Conservation (phyloP, 2,797 vertebrate genomes). For the Stomatorhinus walkeri region DNA sequence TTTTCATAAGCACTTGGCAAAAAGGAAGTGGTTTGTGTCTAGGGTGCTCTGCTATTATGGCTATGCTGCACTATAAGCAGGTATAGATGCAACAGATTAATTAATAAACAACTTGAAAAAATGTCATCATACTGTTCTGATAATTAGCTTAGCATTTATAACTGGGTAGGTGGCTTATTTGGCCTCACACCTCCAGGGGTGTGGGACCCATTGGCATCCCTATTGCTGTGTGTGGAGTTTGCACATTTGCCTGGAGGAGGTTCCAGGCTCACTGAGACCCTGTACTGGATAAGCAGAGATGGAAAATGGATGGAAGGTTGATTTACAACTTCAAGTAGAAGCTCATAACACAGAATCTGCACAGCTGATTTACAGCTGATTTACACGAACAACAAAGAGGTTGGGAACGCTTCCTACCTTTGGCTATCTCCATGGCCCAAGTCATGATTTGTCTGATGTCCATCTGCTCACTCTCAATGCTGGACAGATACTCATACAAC, state of each 20-base stretch:
- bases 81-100: not conserved
- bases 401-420: constrained; percentile 64
- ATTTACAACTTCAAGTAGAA: not conserved
- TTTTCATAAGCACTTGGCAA: not conserved
- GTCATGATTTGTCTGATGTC: constrained; percentile 96
- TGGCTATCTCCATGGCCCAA: constrained; percentile 92
- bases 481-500: constrained; percentile 93
- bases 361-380: too few species aligned
- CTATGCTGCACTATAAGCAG: not conserved
- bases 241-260: not conserved
- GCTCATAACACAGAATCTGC: not conserved
- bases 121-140: not conserved
- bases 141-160: not conserved
- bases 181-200: not conserved
- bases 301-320: not conserved
- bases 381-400: not conserved
- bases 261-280: not conserved
- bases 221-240: not conserved
- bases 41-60: not conserved
- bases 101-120: not conserved
- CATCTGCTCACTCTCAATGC: constrained; percentile 93
- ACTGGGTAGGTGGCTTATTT: not conserved
- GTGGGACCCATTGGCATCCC: not conserved
- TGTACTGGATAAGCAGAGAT: not conserved
- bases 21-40: not conserved